Evolutionary conservation across 2,113 vertebrate genomes (phyloP), one percentile per base, ranked within the genome.

Genomic region (Fregetta grallaria): DNA sequence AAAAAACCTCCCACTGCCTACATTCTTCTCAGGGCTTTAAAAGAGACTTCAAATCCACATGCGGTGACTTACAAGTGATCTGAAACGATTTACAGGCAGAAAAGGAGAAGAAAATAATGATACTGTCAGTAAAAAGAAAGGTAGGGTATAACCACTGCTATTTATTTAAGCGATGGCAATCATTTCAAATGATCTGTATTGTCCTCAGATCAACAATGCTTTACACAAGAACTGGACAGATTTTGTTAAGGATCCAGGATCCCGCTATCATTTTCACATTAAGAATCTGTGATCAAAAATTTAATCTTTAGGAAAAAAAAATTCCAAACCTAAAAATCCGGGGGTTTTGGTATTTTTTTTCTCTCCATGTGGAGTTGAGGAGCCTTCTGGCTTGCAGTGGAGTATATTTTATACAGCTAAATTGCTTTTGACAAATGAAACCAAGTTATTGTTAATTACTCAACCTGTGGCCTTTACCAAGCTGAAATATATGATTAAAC

Each of bases 351-450:
- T 6, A 26, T 27, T 45, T 36, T 75, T 63, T 36, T 15, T 29
- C 22, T 62, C 40, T 74, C 53, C 8, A 5, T 3, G 11, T 27
- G 74, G 49, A 66, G 44, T 56, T 8, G 50, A 34, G 79, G 27
- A 88, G 25, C 22, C 32, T 36, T 14, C 73, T 71, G 83, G n/a
- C n/a, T 94, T 75, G 76, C 13, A 32, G 61, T 9, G n/a, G 17
- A 30, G 52, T 77, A 26, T 79, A 74, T 78, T 96, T 92, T 62
- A 71, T 5, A 6, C 61, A 79, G 50, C 16, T 65, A 32, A 92
- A 97, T 92, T 70, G 68, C 32, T 88, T 95, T 40, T 92, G 92
- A 92, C 86, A 93, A 94, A 96, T 88, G 73, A 97, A 97, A 85
- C 72, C 36, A 17, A 80, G 73, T 58, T 56, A 10, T 19, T 71